Evolutionary conservation across 2,797 vertebrate genomes (phyloP), one percentile per base, ranked within the genome.

Genomic region (Decapterus maruadsi): DNA sequence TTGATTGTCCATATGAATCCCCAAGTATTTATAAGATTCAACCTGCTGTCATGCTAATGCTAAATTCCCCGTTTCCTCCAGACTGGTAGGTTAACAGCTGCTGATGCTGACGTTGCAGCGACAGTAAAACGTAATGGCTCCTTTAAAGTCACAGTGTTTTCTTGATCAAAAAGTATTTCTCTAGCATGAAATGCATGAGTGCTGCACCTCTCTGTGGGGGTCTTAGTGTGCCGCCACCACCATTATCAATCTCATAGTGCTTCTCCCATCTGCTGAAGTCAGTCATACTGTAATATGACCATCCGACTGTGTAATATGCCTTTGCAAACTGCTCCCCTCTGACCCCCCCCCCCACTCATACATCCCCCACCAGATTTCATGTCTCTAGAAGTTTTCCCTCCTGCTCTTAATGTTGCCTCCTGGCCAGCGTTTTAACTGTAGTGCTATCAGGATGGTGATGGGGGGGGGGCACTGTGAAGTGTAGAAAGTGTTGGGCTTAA

Each of bases 261-360:
- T 26, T 75, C 68, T 51, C 56, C 82, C 77, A 75, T 81, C 78
- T 78, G 78, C 64, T 53, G 72, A 36, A 58, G 54, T 61, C 62
- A 69, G 36, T 60, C 31, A 34, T 34, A 55, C 54, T 42, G 50
- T 65, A 42, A 75, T 68, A 65, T 72, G 36, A 38, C 31, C 63
- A 61, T 68, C 63, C 67, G 54, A 0, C 59, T 78, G 56, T 81
- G 59, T 84, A 51, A 81, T 84, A 67, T 64, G 45, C 26, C 61
- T 78, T 77, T 55, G 20, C 58, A 63, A 42, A 63, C 12, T 46
- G 6, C 1, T 22, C 46, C 4, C 50, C 17, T 31, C 13, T 14
- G 5, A 20, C 26, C 26, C 26, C 51, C 36, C 29, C 0, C 29
- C 31, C 3, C 4, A 34, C 31, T 34, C 31, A 34, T 34, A 34